phyloP scores from a whole-genome alignment of 2,113 vertebrate species.

The Cebus imitator region DNA sequence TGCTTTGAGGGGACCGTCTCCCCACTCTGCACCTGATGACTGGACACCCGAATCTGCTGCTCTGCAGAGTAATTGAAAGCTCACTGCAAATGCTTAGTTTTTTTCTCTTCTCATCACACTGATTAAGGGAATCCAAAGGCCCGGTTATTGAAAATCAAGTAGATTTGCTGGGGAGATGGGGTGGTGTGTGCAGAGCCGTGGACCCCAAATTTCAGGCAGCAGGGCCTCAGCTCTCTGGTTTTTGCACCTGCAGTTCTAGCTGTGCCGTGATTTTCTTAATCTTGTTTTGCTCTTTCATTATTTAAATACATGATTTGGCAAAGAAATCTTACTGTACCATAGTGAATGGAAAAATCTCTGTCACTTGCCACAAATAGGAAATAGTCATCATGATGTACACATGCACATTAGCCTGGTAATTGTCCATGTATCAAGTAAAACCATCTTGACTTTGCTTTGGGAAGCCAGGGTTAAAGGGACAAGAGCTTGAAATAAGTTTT shows the following conservation, averaged over 20 bases:
- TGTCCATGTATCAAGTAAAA: fast-evolving
- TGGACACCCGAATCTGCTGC: background rate
- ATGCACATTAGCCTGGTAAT: background rate
- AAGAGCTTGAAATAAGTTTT: background rate
- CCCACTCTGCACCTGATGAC: background rate
- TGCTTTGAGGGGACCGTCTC: background rate
- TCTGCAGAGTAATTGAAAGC: background rate
- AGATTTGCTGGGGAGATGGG: background rate
- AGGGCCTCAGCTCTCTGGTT: too few relatives aligned
- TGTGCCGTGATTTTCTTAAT: background rate
- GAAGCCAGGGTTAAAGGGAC: background rate
- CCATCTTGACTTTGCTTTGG: background rate
- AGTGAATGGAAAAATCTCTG: background rate
- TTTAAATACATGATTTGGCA: background rate
- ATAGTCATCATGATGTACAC: too few relatives aligned
- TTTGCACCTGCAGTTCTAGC: background rate
- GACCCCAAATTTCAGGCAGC: background rate
- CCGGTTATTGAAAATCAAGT: background rate
- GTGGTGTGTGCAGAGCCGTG: background rate
- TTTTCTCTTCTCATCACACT: background rate
- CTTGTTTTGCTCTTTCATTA: background rate
- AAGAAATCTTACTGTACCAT: background rate
- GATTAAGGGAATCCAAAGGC: background rate
- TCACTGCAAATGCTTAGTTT: background rate
- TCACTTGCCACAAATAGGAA: background rate